Evolutionary conservation across 2,797 vertebrate species (phyloP), one percentile per base, ranked within the genome.

Genomic region (Mustela erminea): DNA sequence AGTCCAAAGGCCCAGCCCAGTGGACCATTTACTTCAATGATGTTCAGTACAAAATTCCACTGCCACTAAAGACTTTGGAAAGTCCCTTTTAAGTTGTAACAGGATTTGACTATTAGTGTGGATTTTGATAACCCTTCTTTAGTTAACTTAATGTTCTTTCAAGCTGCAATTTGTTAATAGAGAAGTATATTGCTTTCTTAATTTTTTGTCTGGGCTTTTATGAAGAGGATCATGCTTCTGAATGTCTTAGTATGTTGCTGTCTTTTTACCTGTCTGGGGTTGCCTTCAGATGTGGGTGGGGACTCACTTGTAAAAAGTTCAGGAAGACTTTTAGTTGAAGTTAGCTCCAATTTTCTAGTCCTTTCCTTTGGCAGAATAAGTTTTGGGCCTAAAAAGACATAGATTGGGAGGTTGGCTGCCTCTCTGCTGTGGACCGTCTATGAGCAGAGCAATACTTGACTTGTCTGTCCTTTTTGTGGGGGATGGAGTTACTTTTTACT

Each of bases 11-110:
- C 97, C 97, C 97, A 97, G 86, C 95, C 96, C 97, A 98, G 97
- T 97, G 97, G 96, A 98, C 96, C 97, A 95, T 97, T 98, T 97
- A 98, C 98, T 98, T 98, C 97, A 98, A 95, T 98, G 97, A 98
- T 98, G 98, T 98, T 97, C 98, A 98, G 92, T 98, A 97, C 97
- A 97, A 97, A 98, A 98, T 98, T 98, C 96, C 97, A 98, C 97
- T 98, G 97, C 97, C 93, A 96, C 96, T 97, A 98, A 98, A 98
- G 97, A 98, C 94, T 97, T 97, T 97, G 98, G 97, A 98, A 98
- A 98, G 96, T 98, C 97, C 93, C 72, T 90, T 96, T 96, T 98
- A 98, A 97, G 98, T 98, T 98, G 97, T 98, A 98, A 98, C 96
- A 97, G 97, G 97, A 98, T 98, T 98, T 98, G 96, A 98, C 97